These are phyloP conservation scores for Callimorpha dominula DNA, from an alignment of 2,888 invertebrate species.

Conservation along the genomic window DNA sequence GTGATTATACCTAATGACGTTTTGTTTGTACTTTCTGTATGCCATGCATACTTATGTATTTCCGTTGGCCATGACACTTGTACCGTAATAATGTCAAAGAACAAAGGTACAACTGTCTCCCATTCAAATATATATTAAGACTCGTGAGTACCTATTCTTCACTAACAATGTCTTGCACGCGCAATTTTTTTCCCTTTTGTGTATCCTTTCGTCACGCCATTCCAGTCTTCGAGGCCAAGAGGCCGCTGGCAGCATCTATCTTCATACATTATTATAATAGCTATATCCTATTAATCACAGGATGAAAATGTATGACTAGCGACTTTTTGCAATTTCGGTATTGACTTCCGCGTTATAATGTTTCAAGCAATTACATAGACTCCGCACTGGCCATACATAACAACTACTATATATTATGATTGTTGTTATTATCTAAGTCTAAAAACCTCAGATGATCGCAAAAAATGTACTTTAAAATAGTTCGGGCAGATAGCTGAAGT, in stretches of 20 bases:
- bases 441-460: constrained; percentile 56
- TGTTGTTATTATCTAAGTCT: constrained; percentile 53
- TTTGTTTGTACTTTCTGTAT: constrained; percentile 8
- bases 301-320: constrained; percentile 30
- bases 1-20: constrained; percentile 28
- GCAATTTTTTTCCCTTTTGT: constrained; percentile 59
- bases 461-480: constrained; percentile 67
- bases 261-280: constrained; percentile 46
- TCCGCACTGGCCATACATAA: constrained; percentile 35
- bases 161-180: constrained; percentile 54
- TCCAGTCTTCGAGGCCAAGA: constrained; percentile 66
- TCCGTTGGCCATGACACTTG: constrained; percentile 56
- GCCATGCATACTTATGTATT: constrained; percentile 34
- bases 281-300: constrained; percentile 36
- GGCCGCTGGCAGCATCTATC: constrained; percentile 59
- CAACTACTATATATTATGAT: constrained; percentile 53
- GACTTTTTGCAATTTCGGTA: constrained; percentile 39
- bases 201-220: constrained; percentile 68
- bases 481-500: constrained; percentile 71
- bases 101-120: constrained; percentile 57
- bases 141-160: constrained; percentile 55
- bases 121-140: constrained; percentile 47
- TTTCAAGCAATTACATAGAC: constrained; percentile 43
- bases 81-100: constrained; percentile 51
- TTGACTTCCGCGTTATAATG: constrained; percentile 55